phyloP scores from a whole-genome alignment of 2,888 invertebrate species.

The Synergus gifuensis region DNA sequence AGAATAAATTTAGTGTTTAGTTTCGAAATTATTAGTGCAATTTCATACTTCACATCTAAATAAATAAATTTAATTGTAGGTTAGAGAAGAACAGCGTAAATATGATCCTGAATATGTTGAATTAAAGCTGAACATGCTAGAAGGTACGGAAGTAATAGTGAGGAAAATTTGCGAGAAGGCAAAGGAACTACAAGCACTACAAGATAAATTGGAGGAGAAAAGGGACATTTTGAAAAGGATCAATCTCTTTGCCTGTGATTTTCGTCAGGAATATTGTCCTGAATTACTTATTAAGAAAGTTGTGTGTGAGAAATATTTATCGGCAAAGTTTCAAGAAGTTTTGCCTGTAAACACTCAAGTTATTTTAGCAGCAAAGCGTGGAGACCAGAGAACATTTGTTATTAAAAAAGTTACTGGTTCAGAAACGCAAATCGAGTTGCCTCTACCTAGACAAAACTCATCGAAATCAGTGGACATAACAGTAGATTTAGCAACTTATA shows the following conservation, averaged over 20 bases:
- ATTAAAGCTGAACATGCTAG: slow-evolving; percentile 65
- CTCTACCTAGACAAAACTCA: slow-evolving; percentile 52
- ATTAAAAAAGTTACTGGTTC: slow-evolving; percentile 62
- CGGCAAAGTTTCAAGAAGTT: slow-evolving; percentile 59
- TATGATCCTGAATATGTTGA: slow-evolving; percentile 49
- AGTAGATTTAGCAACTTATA: slow-evolving; percentile 67
- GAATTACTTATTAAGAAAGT: slow-evolving; percentile 59
- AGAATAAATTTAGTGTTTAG: background rate
- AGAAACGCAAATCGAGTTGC: slow-evolving; percentile 63
- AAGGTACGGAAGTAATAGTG: slow-evolving; percentile 60
- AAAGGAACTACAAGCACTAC: slow-evolving; percentile 59
- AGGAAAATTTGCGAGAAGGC: slow-evolving; percentile 64
- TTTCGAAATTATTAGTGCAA: background rate
- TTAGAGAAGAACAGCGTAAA: slow-evolving; percentile 41
- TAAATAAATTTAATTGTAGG: slow-evolving; percentile 42
- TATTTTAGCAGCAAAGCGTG: slow-evolving; percentile 58
- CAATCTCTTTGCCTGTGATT: slow-evolving; percentile 67
- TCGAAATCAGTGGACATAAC: slow-evolving; percentile 48
- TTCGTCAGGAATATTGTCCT: slow-evolving; percentile 58
- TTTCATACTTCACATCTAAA: background rate
- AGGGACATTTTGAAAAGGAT: slow-evolving; percentile 66
- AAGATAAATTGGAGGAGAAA: slow-evolving; percentile 56
- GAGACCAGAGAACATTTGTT: slow-evolving; percentile 58
- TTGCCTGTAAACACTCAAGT: slow-evolving; percentile 65
- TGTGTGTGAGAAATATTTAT: slow-evolving; percentile 57